phyloP scores from a whole-genome alignment of 2,888 invertebrate species.

The Drosophila falleni region DNA sequence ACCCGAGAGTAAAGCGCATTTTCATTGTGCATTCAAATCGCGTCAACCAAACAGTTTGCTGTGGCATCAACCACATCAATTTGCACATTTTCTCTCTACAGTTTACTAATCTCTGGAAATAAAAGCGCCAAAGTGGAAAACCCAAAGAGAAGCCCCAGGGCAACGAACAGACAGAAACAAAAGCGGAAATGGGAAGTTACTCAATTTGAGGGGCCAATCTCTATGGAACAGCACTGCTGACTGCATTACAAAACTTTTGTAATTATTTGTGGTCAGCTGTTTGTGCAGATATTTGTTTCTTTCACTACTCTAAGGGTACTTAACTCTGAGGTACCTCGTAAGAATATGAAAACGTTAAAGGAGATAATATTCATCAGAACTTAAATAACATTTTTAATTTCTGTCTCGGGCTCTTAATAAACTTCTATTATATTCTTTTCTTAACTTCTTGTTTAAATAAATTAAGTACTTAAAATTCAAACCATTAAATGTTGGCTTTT shows the following conservation, averaged over 20 bases:
- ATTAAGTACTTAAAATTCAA: too few relatives aligned
- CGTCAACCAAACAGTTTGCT: slow-evolving; percentile 31
- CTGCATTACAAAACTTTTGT: slow-evolving; percentile 47
- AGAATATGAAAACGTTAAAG: not conserved
- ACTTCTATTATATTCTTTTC: too few relatives aligned
- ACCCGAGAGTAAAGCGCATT: slow-evolving; percentile 4
- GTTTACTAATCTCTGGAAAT: slow-evolving; percentile 35
- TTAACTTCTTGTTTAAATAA: too few relatives aligned
- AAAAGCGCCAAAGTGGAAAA: slow-evolving; percentile 22
- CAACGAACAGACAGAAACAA: slow-evolving; percentile 20
- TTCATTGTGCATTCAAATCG: slow-evolving; percentile 43
- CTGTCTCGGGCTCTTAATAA: too few relatives aligned
- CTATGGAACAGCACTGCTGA: slow-evolving; percentile 35
- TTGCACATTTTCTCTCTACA: slow-evolving; percentile 35
- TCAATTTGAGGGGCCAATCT: slow-evolving; percentile 39
- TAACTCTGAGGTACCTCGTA: not conserved
- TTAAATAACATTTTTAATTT: not conserved
- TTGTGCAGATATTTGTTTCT: slow-evolving; percentile 22
- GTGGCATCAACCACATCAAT: slow-evolving; percentile 41
- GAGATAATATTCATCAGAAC: not conserved
- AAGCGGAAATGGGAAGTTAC: slow-evolving; percentile 33
- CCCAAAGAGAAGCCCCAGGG: slow-evolving; percentile 22
- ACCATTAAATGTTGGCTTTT: not conserved
- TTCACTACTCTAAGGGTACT: slow-evolving; percentile 7
- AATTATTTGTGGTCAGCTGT: slow-evolving; percentile 51